Conservation (phyloP, 2,888 invertebrate species). For the Diadegma fenestrale region DNA sequence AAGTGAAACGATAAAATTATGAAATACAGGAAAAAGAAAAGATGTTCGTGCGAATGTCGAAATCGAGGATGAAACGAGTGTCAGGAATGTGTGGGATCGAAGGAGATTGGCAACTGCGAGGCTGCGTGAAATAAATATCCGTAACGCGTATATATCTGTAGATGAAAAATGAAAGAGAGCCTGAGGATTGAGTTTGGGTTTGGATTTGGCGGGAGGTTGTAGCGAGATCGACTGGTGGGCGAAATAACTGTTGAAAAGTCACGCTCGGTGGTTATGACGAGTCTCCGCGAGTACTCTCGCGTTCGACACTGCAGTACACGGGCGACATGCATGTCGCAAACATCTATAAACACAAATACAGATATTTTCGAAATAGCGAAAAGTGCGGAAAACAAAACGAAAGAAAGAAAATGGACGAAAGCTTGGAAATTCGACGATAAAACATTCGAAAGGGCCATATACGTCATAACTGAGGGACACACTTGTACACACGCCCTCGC, state of each 20-base stretch:
- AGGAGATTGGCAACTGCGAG: slow-evolving; percentile 36
- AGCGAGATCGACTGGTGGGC: slow-evolving; percentile 33
- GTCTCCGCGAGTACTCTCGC: slow-evolving; percentile 62
- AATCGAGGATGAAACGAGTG: slow-evolving; percentile 9
- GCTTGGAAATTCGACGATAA: slow-evolving; percentile 33
- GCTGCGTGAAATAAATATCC: slow-evolving; percentile 4
- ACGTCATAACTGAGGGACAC: slow-evolving; percentile 33
- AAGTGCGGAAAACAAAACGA: neutral
- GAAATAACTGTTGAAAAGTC: slow-evolving; percentile 71
- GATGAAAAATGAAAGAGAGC: neutral
- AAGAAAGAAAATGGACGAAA: slow-evolving; percentile 29
- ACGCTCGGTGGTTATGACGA: slow-evolving; percentile 68
- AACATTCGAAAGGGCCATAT: slow-evolving; percentile 20
- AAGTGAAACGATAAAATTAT: too few species aligned
- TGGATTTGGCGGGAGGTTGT: neutral
- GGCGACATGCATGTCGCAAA: neutral
- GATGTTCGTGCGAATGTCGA: neutral
- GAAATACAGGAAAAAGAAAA: neutral
- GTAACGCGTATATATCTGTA: neutral
- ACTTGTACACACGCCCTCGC: slow-evolving; percentile 13
- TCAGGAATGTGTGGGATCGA: slow-evolving; percentile 14
- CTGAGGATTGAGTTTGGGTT: neutral
- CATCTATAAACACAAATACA: slow-evolving; percentile 32
- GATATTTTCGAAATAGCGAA: neutral
- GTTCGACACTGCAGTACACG: slow-evolving; percentile 48